phyloP scores from a whole-genome alignment of 2,888 invertebrate species.

The Scaptomyza caliginosa region DNA sequence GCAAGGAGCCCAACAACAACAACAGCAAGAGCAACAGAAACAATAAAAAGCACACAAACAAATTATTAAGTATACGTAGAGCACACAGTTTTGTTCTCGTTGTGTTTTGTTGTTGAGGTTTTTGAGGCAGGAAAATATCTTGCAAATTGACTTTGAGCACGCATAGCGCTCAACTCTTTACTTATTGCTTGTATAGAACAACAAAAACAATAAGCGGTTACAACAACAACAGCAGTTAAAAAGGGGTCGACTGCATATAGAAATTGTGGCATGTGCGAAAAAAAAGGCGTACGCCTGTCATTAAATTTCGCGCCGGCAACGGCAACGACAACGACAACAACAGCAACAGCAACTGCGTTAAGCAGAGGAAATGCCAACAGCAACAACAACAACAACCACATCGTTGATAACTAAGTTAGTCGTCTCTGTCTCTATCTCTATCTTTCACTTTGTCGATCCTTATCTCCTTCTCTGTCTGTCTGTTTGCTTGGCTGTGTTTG shows the following conservation, averaged over 20 bases:
- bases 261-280: slow-evolving; percentile 72
- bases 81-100: slow-evolving; percentile 31
- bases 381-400: slow-evolving; percentile 24
- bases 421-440: slow-evolving; percentile 21
- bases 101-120: slow-evolving; percentile 32
- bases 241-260: slow-evolving; percentile 45
- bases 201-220: slow-evolving; percentile 21
- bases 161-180: slow-evolving; percentile 57
- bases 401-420: slow-evolving; percentile 70
- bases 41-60: background rate
- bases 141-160: slow-evolving; percentile 75
- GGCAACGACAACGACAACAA: slow-evolving; percentile 22
- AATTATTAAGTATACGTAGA: slow-evolving; percentile 67
- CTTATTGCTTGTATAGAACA: slow-evolving; percentile 40
- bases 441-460: background rate
- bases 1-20: slow-evolving; percentile 24
- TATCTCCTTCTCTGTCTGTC: background rate
- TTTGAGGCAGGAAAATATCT: slow-evolving; percentile 61
- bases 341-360: slow-evolving; percentile 24
- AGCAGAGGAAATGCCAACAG: slow-evolving; percentile 47
- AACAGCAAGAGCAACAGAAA: slow-evolving; percentile 3
- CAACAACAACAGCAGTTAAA: slow-evolving; percentile 15
- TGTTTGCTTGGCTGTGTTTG: slow-evolving; percentile 4
- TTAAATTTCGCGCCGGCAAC: slow-evolving; percentile 69
- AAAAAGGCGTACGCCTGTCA: slow-evolving; percentile 74